A percentile compares a stretch with the other conserved stretches of the same genome.
Conservation (phyloP, 2,888 invertebrate species). For the Griposia aprilina region DNA sequence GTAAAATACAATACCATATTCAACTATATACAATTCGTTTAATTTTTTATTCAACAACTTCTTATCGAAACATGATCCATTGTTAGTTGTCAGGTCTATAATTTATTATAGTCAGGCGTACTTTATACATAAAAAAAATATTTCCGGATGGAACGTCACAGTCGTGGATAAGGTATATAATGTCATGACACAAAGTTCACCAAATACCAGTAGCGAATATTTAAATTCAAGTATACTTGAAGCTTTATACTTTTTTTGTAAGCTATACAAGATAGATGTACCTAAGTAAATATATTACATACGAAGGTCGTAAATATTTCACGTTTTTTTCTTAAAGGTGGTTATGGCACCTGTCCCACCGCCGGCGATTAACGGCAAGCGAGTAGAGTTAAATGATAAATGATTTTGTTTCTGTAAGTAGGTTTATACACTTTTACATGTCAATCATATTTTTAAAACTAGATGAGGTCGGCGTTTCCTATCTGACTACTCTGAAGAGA, state of each 20-base stretch:
- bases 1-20: no score
- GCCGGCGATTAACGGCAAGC: neutral
- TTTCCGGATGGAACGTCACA: neutral
- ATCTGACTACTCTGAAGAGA: no score
- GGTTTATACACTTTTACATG: no score
- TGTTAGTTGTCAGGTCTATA: neutral
- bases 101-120: neutral
- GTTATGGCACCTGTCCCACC: neutral
- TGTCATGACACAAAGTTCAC: neutral
- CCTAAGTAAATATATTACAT: conserved; percentile 26
- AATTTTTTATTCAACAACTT: neutral
- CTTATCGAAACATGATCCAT: neutral
- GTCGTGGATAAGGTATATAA: neutral
- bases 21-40: neutral
- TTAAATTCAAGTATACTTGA: conserved; percentile 15
- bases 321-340: conserved; percentile 11
- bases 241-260: conserved; percentile 29
- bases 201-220: conserved; percentile 17
- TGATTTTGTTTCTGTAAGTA: no score
- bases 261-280: neutral
- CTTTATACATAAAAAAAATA: neutral
- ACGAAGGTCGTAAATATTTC: neutral
- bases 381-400: no score
- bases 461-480: no score
- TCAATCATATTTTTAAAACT: no score